Base-by-base conservation (phyloP, 2,888 invertebrate genomes). In the Byasa hedistus region DNA sequence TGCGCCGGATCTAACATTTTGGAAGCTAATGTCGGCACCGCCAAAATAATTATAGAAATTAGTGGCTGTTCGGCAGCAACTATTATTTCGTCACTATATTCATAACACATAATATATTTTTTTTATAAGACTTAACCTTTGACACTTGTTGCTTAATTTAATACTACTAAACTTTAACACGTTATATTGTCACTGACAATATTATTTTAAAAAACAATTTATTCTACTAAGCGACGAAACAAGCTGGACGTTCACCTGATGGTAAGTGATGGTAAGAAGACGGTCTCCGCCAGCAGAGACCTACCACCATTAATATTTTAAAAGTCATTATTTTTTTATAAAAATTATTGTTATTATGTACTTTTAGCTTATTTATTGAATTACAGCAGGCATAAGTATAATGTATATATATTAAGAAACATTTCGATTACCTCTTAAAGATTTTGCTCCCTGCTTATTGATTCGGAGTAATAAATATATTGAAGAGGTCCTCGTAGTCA, bases 1-100 rank as follows among this genome's bases (percentile, higher is more conserved):
- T 91, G 91, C 71, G 87, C 88, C 1, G 88, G 84, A 0, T 73
- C 72, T 4, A 78, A 79, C 3, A 72, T 91, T 0, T 76, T 89
- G 8, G 81, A 84, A 66, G 82, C 86, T 1, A 86, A 88, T 4
- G 60, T 87, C 15, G 75, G 77, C 15, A 82, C 86, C 0, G 83
- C 83, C n/a, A 83, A 75, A 65, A 78, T 89, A n/a, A 70, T 89
- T 22, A 75, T 85, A 71, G 84, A 86, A 21, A 78, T 89, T 22
- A 86, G 87, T 19, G 76, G 78, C 22, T 91, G 91, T 69, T 85
- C 89, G 0, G 84, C 82, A 10, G 73, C 75, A 19, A 81, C 84
- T 0, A 69, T 86, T 36, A 80, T 80, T 63, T 70, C 77, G 19
- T 75, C 77, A 66, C 71, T 89, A 56, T 70, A 73, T 36, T 54